phyloP scores from a whole-genome alignment of 2,888 invertebrate species.

The Ommatoiulus sabulosus region DNA sequence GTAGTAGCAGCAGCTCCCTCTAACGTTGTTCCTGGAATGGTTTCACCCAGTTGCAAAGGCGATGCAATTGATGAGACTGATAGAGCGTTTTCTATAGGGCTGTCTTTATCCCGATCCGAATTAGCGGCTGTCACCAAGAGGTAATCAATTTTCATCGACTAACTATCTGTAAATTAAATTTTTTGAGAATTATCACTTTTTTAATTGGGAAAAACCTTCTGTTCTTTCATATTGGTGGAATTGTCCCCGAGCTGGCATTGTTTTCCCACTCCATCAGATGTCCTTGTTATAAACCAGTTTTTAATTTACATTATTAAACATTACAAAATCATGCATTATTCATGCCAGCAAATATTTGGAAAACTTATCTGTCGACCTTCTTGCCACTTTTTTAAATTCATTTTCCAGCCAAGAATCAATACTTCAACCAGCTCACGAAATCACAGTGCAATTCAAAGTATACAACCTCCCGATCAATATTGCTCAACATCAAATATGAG shows the following conservation, averaged over 20 bases:
- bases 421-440: neutral
- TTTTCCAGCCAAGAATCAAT: neutral
- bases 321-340: neutral
- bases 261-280: neutral
- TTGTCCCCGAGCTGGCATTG: neutral
- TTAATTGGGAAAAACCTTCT: neutral
- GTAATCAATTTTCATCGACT: neutral
- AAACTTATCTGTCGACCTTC: conserved; percentile 5
- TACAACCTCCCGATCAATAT: too few relatives aligned
- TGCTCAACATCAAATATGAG: too few relatives aligned
- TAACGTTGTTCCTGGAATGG: neutral
- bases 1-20: neutral
- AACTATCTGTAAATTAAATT: conserved; percentile 17
- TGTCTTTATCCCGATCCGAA: neutral
- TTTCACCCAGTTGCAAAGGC: neutral
- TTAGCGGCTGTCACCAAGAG: conserved; percentile 1
- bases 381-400: neutral
- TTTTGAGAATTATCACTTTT: neutral
- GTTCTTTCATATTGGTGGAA: neutral
- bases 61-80: neutral
- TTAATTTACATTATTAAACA: neutral
- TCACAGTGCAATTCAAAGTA: too few relatives aligned
- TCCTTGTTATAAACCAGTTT: neutral
- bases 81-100: conserved; percentile 49
- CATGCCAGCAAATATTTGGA: conserved; percentile 7